A percentile compares a stretch with the other conserved stretches of the same genome.
These are phyloP conservation scores for Brachypodius melanocephalos DNA, from an alignment of 2,113 vertebrate genomes.

Conservation along the genomic window DNA sequence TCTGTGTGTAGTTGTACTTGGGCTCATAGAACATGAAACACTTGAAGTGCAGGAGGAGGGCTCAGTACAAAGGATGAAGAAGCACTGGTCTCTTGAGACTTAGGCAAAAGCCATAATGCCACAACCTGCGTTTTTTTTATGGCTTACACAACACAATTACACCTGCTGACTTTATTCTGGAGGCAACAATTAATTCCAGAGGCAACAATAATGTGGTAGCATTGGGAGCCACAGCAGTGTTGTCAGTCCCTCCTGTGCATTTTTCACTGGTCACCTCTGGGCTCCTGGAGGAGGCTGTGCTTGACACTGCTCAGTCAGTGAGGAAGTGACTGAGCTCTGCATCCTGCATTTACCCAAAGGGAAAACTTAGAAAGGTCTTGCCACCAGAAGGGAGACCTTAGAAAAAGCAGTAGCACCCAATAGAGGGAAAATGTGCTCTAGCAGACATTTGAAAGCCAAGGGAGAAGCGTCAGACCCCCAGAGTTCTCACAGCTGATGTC, in stretches of 20 bases:
- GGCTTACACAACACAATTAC: background rate
- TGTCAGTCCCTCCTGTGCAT: background rate
- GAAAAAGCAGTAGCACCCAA: background rate
- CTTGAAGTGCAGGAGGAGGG: background rate
- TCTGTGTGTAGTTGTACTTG: background rate
- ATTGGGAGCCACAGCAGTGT: rapidly evolving
- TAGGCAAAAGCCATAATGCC: background rate
- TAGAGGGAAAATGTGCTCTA: background rate
- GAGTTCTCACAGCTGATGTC: background rate
- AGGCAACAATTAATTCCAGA: background rate
- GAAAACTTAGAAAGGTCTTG: background rate
- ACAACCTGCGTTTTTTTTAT: background rate
- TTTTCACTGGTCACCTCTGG: background rate
- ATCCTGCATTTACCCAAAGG: background rate
- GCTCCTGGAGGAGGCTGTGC: background rate
- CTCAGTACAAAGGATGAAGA: background rate
- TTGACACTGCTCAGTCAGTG: rapidly evolving
- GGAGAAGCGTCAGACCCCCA: background rate
- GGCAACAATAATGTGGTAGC: background rate
- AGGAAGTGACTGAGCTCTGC: background rate
- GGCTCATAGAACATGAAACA: background rate
- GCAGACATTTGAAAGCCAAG: background rate
- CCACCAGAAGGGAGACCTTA: background rate
- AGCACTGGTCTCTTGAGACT: background rate
- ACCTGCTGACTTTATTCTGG: background rate